These are phyloP conservation scores for Prenolepis imparis DNA, from an alignment of 2,888 invertebrate species.

Conservation along the genomic window DNA sequence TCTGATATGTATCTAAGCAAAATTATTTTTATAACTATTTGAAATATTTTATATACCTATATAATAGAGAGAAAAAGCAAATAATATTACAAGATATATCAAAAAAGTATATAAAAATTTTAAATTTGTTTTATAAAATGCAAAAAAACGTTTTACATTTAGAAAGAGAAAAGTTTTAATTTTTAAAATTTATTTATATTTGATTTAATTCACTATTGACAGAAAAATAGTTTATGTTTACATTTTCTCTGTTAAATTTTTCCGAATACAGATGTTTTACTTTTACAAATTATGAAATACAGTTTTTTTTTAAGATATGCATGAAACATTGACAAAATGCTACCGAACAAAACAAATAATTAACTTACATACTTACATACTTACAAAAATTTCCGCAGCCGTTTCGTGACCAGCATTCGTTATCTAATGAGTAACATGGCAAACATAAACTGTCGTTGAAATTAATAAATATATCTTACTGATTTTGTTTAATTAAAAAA, in stretches of 20 bases:
- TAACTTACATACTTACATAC: background rate
- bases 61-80: background rate
- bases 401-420: background rate
- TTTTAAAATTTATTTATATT: background rate
- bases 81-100: background rate
- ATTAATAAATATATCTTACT: background rate
- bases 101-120: background rate
- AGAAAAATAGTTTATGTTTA: background rate
- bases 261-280: background rate
- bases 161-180: background rate
- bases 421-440: background rate
- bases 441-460: background rate
- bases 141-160: background rate
- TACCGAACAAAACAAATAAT: background rate
- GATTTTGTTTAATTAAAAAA: background rate
- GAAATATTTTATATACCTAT: background rate
- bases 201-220: background rate
- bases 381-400: background rate
- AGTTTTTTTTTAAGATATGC: background rate
- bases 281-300: background rate
- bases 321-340: background rate
- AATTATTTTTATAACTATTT: constrained; percentile 19
- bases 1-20: background rate
- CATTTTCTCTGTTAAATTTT: background rate
- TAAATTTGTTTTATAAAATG: background rate